phyloP scores from a whole-genome alignment of 2,113 vertebrate species.

The Eretmochelys imbricata region DNA sequence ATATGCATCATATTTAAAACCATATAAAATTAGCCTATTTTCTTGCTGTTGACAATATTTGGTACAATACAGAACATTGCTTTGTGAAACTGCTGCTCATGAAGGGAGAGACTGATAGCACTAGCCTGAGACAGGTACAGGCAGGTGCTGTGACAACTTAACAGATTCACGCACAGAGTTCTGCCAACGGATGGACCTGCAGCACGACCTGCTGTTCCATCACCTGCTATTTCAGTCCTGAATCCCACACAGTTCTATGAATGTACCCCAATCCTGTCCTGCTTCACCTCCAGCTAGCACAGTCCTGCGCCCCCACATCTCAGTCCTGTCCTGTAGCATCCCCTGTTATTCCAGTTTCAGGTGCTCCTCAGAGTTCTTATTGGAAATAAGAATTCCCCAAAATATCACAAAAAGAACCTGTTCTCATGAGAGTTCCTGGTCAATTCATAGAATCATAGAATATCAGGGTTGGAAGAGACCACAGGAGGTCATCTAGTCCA shows the following conservation, averaged over 20 bases:
- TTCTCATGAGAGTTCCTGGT: neutral
- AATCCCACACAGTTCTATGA: neutral
- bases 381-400: neutral
- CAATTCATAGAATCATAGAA: neutral
- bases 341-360: neutral
- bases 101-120: neutral
- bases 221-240: neutral
- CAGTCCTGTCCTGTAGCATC: neutral
- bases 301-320: neutral
- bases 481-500: no score
- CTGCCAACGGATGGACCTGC: neutral
- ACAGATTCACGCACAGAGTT: neutral
- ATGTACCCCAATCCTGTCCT: neutral
- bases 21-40: accelerated
- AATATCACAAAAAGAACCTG: neutral
- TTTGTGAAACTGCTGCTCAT: neutral
- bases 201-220: neutral
- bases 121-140: neutral
- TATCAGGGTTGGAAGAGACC: no score
- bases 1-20: neutral
- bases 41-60: neutral
- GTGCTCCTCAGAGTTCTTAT: neutral
- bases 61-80: neutral
- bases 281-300: neutral
- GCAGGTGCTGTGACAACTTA: neutral